Evolutionary conservation across 2,888 invertebrate genomes (phyloP).

Genomic region (Hirtodrosophila cameraria): DNA sequence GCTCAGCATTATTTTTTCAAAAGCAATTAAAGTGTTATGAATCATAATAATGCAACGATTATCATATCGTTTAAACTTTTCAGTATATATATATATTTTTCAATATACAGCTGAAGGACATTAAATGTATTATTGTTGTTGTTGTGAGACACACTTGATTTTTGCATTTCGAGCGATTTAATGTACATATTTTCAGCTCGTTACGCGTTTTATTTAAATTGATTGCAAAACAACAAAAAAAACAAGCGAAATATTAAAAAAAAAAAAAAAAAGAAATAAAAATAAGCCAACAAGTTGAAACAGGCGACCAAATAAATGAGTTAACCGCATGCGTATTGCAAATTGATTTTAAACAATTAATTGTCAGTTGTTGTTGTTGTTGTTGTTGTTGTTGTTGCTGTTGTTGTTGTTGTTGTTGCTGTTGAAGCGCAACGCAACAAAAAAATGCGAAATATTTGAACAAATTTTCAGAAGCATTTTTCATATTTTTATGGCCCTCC

Average conservation of each 20-base stretch:
- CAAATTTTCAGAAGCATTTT: slow-evolving; percentile 46
- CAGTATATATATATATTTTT: too few species aligned
- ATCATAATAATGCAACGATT: too few species aligned
- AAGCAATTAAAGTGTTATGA: background rate
- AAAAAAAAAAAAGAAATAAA: slow-evolving; percentile 5
- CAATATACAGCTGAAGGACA: slow-evolving; percentile 3
- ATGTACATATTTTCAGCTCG: slow-evolving; percentile 48
- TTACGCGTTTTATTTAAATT: slow-evolving; percentile 44
- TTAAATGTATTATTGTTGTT: slow-evolving; percentile 16
- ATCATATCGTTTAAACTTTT: too few species aligned
- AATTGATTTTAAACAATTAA: slow-evolving; percentile 71
- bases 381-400: slow-evolving; percentile 15
- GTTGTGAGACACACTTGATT: slow-evolving; percentile 23
- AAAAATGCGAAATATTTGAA: slow-evolving; percentile 43
- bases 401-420: slow-evolving; percentile 31
- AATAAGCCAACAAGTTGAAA: slow-evolving; percentile 22
- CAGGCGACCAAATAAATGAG: slow-evolving; percentile 48
- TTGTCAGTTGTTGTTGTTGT: slow-evolving; percentile 38
- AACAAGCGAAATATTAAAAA: slow-evolving; percentile 7
- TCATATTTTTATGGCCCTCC: slow-evolving; percentile 46
- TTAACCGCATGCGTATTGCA: slow-evolving; percentile 59
- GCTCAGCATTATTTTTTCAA: too few species aligned
- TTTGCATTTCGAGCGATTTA: slow-evolving; percentile 23
- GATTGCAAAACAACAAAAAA: slow-evolving; percentile 22
- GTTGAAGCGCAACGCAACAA: slow-evolving; percentile 6